Evolutionary conservation across 1,140 invertebrate genomes (phyloP), one percentile per base, ranked within the genome.

Genomic region (Hycleus phaleratus): DNA sequence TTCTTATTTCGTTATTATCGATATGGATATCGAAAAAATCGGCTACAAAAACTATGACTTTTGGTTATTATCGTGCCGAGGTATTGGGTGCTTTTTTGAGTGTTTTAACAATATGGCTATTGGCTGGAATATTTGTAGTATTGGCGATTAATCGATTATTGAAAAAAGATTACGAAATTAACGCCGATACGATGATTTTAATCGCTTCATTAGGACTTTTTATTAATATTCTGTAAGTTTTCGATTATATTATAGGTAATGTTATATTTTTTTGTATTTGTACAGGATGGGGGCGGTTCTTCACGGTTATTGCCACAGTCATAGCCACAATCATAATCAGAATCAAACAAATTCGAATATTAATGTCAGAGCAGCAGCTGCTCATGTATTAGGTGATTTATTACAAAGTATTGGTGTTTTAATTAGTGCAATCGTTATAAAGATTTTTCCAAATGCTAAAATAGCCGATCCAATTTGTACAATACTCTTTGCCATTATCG

Each of bases 321-420:
- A 78, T 49, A 59, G 62, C 38, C 67, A 69, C 48, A 56, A 49
- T 38, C 39, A 46, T 26, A 55, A 40, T 25, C 45, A 59, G 50
- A 18, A 46, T 52, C 4, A 63, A n/a, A n/a, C 32, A 40, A 38
- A 39, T 12, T 71, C 78, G 74, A 95, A 93, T 70, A 87, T 96
- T 54, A 95, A 94, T 71, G 81, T 95, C 0, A 78, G 90, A 42
- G 93, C 93, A 0, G 93, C 93, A 1, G 85, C 93, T 60, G 91
- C 96, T 62, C 93, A 96, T 73, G 91, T 95, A 12, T 77, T 96
- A 50, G 93, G 93, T 0, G 93, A 96, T 76, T 80, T 96, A 44
- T 82, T 95, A 51, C 93, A 96, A 75, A 93, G 69, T 57, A 26
- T 69, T 12, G 71, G 71, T 5, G 71, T 72, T n/a, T 47, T 72